Percentiles rank a stretch among this genome's conserved stretches.
Conservation (phyloP, 2,888 invertebrate species). For the Scelioninae gen. 1 region DNA sequence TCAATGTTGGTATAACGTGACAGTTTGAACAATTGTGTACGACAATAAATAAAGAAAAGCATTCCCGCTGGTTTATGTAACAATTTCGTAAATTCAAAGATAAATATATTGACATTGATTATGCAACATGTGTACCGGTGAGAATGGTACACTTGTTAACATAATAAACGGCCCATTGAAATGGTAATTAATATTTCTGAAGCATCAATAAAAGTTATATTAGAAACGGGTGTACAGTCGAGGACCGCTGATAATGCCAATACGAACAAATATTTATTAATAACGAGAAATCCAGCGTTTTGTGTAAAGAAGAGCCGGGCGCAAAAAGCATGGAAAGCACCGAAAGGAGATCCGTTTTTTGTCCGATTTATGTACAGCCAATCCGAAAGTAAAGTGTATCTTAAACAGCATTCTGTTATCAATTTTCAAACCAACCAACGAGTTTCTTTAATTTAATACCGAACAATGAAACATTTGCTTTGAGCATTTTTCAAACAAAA, state of each 20-base stretch:
- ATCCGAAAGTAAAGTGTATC: no score
- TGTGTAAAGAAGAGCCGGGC: background rate
- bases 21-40: conserved; percentile 56
- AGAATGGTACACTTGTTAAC: conserved; percentile 60
- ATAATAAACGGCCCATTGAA: conserved; percentile 57
- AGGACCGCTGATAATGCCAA: conserved; percentile 16
- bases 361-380: conserved; percentile 35
- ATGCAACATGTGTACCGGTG: conserved; percentile 40
- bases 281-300: conserved; percentile 27
- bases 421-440: no score
- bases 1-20: conserved; percentile 4
- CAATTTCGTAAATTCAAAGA: conserved; percentile 46
- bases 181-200: conserved; percentile 63
- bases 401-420: no score
- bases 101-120: conserved; percentile 64
- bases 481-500: no score
- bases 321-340: background rate
- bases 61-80: conserved; percentile 53
- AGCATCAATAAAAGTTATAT: conserved; percentile 46
- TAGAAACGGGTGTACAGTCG: background rate
- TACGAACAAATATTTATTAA: conserved; percentile 43
- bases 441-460: no score
- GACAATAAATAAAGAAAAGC: conserved; percentile 42
- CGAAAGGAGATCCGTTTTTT: conserved; percentile 2
- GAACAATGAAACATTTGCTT: no score